Base-by-base conservation (phyloP, 2,888 invertebrate species). In the Blera fallax region DNA sequence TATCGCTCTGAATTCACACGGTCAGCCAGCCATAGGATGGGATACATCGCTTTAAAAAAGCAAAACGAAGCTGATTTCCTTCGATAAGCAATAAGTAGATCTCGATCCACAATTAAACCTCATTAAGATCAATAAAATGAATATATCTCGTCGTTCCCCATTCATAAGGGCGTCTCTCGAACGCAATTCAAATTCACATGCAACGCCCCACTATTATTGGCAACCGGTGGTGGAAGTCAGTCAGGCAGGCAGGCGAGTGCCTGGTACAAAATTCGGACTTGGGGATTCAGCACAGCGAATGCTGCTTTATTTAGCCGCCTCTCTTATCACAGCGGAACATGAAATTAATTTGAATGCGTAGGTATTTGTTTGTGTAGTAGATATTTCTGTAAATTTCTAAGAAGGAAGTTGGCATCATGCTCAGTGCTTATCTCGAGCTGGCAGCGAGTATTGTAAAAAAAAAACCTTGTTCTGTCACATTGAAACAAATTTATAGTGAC, bases 81-180 rank as follows among this genome's bases (percentile, higher is more conserved):
- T 8, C 69, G 27, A 64, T 58, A 60, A 56, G n/a, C 18, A 14
- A 58, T 37, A 43, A 50, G 62, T 54, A 43, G 45, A 56, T 64
- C 54, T 70, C 69, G 62, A 70, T 70, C 18, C 54, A 40, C 67
- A 77, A 81, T 81, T 81, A 76, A 62, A 76, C 69, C 37, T 76
- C 40, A 79, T 83, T 83, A 73, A 78, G 78, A 72, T 78, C 78
- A 83, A 83, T 83, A 73, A 78, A 77, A 72, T 27, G 50, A 18
- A 52, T 73, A 52, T 62, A 58, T 65, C 54, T 48, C 1, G 48
- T 18, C 29, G 11, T 14, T 16, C 27, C 54, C 10, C 74, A 54
- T 65, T 62, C 72, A 48, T 73, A 84, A 84, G 83, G 83, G 79
- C 79, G 83, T 79, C 73, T 79, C 72, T 83, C 16, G 64, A 50